Conservation (phyloP, 2,113 vertebrate species). For the Petrocephalus microphthalmus region DNA sequence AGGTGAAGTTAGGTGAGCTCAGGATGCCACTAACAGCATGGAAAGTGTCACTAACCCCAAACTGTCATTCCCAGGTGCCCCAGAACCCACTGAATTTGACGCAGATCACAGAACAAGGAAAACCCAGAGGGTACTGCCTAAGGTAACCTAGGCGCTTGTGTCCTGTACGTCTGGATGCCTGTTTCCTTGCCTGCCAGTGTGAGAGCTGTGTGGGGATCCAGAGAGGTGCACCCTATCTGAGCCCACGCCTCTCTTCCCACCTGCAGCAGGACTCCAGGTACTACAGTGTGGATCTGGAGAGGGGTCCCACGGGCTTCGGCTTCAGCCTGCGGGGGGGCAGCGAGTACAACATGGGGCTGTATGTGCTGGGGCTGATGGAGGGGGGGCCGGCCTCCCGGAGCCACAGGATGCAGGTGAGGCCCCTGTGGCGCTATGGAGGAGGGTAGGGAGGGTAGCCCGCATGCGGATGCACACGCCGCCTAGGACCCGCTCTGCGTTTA, state of each 20-base stretch:
- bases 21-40: background rate
- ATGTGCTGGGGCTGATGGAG: slow-evolving; percentile 64
- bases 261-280: slow-evolving; percentile 15
- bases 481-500: background rate
- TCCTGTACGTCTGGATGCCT: background rate
- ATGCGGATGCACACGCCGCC: background rate
- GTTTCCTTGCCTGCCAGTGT: background rate
- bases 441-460: background rate
- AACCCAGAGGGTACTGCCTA: slow-evolving; percentile 55
- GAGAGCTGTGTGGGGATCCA: background rate
- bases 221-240: background rate
- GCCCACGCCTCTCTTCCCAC: background rate
- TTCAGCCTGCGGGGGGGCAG: slow-evolving; percentile 72
- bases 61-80: slow-evolving; percentile 42
- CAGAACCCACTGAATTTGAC: slow-evolving; percentile 58
- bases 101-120: slow-evolving; percentile 51
- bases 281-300: slow-evolving; percentile 37
- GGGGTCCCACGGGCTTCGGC: slow-evolving; percentile 68
- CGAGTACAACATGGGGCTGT: slow-evolving; percentile 58
- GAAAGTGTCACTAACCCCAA: background rate
- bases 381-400: slow-evolving; percentile 70
- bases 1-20: background rate
- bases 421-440: no score
- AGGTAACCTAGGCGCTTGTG: slow-evolving; percentile 53
- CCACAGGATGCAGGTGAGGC: slow-evolving; percentile 67